These are phyloP conservation scores for Siderastrea siderea DNA, from an alignment of 92 coral and sea anemone species.

Conservation along the genomic window DNA sequence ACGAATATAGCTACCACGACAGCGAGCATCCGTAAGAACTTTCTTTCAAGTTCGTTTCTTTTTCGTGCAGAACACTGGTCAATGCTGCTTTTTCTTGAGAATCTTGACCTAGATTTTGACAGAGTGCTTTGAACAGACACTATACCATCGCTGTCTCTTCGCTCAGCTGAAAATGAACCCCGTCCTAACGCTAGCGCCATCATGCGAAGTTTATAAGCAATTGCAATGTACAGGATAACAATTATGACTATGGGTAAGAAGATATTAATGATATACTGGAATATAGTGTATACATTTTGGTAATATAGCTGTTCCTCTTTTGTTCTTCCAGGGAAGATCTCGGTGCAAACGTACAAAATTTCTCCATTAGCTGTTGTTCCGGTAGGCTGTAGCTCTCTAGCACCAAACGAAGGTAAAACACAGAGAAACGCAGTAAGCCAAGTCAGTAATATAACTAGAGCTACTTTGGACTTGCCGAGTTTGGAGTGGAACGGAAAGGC, in stretches of 20 bases:
- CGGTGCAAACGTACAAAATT: constrained; percentile 31
- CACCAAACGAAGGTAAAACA: constrained; percentile 84
- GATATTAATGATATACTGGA: constrained; percentile 77
- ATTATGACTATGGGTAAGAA: constrained; percentile 76
- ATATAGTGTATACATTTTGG: constrained; percentile 56
- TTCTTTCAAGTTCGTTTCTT: constrained; percentile 80
- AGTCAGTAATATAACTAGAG: constrained; percentile 66
- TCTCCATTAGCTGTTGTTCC: background rate
- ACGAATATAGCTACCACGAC: constrained; percentile 82
- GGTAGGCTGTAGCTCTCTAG: constrained; percentile 18
- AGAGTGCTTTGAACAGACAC: constrained; percentile 2
- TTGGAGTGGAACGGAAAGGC: constrained; percentile 85
- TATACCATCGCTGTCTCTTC: background rate
- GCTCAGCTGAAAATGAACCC: constrained; percentile 38
- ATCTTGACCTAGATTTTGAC: background rate
- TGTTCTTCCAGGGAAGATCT: constrained; percentile 78
- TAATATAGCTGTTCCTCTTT: constrained; percentile 36
- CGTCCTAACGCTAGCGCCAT: constrained; percentile 63
- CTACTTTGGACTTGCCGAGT: constrained; percentile 61
- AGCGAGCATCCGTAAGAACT: constrained; percentile 82
- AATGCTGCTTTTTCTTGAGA: constrained; percentile 28
- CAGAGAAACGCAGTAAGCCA: constrained; percentile 84
- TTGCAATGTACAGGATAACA: constrained; percentile 66
- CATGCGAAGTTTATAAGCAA: constrained; percentile 73
- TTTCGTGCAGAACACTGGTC: constrained; percentile 66